Percentiles rank a stretch among this genome's conserved stretches.
Evolutionary conservation across 2,797 vertebrate species (phyloP).

Genomic region (Peromyscus nudipes): DNA sequence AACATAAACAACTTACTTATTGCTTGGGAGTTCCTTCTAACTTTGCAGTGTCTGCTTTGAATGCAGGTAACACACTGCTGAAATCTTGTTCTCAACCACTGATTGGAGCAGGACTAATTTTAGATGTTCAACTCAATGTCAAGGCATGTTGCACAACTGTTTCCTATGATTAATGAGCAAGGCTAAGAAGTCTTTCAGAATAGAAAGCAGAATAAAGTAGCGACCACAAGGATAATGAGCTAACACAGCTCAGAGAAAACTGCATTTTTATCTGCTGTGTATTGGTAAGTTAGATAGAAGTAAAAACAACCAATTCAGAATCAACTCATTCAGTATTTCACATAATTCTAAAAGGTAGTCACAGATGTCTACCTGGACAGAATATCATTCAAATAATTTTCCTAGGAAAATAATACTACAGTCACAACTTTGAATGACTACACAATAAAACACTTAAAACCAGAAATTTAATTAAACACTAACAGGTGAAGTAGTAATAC

Average conservation of each 20-base stretch:
- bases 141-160: constrained; percentile 84
- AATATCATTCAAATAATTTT: constrained; percentile 58
- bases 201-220: constrained; percentile 79
- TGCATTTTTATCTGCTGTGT: constrained; percentile 48
- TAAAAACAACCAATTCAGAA: constrained; percentile 68
- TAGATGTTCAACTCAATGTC: constrained; percentile 86
- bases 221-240: constrained; percentile 50
- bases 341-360: constrained; percentile 61
- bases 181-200: constrained; percentile 78
- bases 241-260: constrained; percentile 62
- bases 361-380: constrained; percentile 20
- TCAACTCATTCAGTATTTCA: constrained; percentile 62
- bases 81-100: constrained; percentile 83
- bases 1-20: constrained; percentile 85
- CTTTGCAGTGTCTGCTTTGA: constrained; percentile 71
- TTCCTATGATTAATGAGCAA: constrained; percentile 82
- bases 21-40: constrained; percentile 78
- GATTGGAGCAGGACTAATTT: constrained; percentile 89
- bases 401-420: constrained; percentile 46
- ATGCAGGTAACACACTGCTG: constrained; percentile 80
- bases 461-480: constrained; percentile 66
- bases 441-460: constrained; percentile 61
- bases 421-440: constrained; percentile 44
- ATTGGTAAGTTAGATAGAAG: constrained; percentile 48
- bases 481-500: constrained; percentile 54